Conservation (phyloP, 2,797 vertebrate genomes). For the Octomys mimax region DNA sequence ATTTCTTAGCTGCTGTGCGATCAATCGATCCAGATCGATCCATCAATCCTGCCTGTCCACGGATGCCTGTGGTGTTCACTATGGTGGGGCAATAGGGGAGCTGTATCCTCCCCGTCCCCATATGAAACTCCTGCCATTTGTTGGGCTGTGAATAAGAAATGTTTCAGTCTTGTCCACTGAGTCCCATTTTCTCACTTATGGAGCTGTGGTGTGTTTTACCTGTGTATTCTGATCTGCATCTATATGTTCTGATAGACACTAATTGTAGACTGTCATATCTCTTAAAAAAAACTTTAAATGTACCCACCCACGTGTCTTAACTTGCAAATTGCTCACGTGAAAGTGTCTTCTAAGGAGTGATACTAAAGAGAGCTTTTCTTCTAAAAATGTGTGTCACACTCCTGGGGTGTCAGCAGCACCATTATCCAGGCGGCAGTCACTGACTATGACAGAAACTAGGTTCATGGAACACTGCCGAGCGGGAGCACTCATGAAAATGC, state of each 20-base stretch:
- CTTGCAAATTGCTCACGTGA: background rate
- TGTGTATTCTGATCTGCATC: background rate
- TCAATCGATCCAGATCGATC: too few relatives aligned
- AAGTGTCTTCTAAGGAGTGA: conserved; percentile 37
- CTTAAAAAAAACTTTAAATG: conserved; percentile 43
- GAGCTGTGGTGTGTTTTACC: conserved; percentile 21
- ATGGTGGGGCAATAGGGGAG: too few relatives aligned
- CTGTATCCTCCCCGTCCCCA: background rate
- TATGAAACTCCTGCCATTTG: background rate
- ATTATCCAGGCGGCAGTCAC: background rate
- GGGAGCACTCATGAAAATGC: background rate
- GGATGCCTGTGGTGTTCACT: background rate
- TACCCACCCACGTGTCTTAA: background rate
- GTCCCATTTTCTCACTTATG: background rate
- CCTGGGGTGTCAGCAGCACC: background rate
- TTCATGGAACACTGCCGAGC: conserved; percentile 20
- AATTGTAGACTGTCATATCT: background rate
- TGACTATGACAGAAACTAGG: conserved; percentile 10
- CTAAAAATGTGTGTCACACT: background rate
- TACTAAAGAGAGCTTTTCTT: conserved; percentile 39
- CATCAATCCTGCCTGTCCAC: background rate
- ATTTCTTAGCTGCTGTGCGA: background rate
- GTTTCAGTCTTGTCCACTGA: background rate
- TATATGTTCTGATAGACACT: conserved; percentile 35
- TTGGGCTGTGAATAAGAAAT: background rate